Conservation (phyloP, 2,888 invertebrate species). For the Gastrophysa polygoni region DNA sequence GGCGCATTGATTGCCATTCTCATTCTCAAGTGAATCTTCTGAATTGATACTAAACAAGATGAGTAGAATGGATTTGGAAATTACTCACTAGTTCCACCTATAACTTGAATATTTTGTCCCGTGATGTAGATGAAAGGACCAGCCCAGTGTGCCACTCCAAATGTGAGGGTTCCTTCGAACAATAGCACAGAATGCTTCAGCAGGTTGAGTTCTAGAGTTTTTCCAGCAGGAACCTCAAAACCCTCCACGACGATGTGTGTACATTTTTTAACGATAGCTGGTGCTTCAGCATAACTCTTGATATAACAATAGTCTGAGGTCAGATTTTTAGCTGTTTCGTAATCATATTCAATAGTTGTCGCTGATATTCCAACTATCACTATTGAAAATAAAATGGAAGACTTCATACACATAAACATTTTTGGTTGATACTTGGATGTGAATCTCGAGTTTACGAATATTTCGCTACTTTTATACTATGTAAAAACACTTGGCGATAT, state of each 20-base stretch:
- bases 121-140: conserved; percentile 15
- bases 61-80: too few species aligned
- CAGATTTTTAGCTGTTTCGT: neutral
- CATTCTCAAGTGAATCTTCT: too few species aligned
- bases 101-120: neutral
- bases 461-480: too few species aligned
- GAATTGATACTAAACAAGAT: too few species aligned
- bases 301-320: neutral
- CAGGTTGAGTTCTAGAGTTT: conserved; percentile 8
- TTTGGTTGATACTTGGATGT: too few species aligned
- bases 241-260: neutral
- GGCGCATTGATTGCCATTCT: too few species aligned
- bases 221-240: conserved; percentile 15
- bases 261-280: conserved; percentile 3
- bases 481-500: too few species aligned
- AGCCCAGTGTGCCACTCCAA: conserved; percentile 13
- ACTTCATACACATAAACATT: too few species aligned
- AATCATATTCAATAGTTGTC: neutral
- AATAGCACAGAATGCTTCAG: neutral
- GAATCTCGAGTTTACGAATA: too few species aligned
- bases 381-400: too few species aligned
- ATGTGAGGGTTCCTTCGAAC: conserved; percentile 11
- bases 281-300: neutral
- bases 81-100: neutral
- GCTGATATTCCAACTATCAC: neutral